Evolutionary conservation across 2,888 invertebrate genomes (phyloP), one percentile per base, ranked within the genome.

Genomic region (Apamea crenata): DNA sequence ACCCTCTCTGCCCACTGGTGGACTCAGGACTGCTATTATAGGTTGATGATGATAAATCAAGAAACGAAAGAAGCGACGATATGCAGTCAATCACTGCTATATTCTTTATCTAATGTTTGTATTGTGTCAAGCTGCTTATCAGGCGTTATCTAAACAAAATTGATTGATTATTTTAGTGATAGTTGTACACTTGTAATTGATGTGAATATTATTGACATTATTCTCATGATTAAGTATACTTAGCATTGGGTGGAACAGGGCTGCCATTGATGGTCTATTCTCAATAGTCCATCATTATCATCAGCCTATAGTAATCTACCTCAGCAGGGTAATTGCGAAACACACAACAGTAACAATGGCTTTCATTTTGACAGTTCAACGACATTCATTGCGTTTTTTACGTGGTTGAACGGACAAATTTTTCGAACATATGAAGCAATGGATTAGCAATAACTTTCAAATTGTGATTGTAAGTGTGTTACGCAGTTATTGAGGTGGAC

Each of bases 21-120:
- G 7, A 71, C 12, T 32, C 14, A 16, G 40, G 40, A 44, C 40
- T 10, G 1, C 1, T 44, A 12, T 2, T 32, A 2, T 29, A 47
- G 18, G 16, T 68, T 47, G 29, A 29, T 47, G 10, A 16, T 32
- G 56, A 70, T 16, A 25, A 70, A 53, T 8, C 25, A 32, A 32
- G 32, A 8, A 50, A n/a, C 1, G 7, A 36, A 29, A 74, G 0
- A 76, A 29, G 16, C 18, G 12, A 47, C 6, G 2, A 3, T 36
- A 36, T n/a, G 29, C 47, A 18, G 4, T 50, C 36, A 71, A 71
- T 69, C 47, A 36, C 6, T 71, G 18, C 56, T 80, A 61, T 81
- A 66, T 59, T 25, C n/a, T 50, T 67, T 80, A 82, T 66, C 75
- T 50, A 67, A 78, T 67, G 36, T 59, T 78, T 78, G 36, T 59